Base-by-base conservation (phyloP, 2,888 invertebrate genomes). In the Adela reaumurella region DNA sequence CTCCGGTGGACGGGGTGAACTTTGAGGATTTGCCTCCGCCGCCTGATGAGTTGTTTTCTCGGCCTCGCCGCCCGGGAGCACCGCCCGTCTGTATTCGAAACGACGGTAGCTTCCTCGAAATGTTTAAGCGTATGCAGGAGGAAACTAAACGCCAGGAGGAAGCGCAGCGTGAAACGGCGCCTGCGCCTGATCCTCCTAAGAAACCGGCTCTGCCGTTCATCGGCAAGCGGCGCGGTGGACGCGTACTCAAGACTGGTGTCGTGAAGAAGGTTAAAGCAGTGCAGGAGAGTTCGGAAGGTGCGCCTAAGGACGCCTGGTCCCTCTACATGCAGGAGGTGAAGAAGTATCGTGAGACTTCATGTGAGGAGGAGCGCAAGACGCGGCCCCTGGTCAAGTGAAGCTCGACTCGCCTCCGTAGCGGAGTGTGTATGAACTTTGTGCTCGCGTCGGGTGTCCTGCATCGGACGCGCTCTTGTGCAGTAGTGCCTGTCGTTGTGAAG, bases 321-420 rank as follows among this genome's bases (percentile, higher is more conserved):
- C 83, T 93, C 19, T 96, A 96, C 65, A 88, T 95, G 87, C 91
- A 91, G 52, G 96, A 95, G 82, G 95, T 96, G 17, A 90, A 92
- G 63, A 90, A 91, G 63, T 96, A 95, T 66, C 89, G 93, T 63
- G 93, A 93, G 67, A 90, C 92, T 48, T 92, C 92, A 53, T 95
- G 95, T 68, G 93, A 94, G 68, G 93, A 94, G 59, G 94, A 94
- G 64, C 84, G 89, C 55, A 94, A 94, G 71, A 94, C 92, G 45
- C 83, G 95, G 58, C 94, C 94, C 8, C 83, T 96, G 53, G 93
- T 94, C 52, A 94, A 94, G 85, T 95, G 85, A 82, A 61, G 35
- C 46, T n/a, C n/a, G 6, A 6, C 10, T 11, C 10, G 35, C 14
- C 14, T 10, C 14, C n/a, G n/a, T n/a, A n/a, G n/a, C n/a, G n/a